Base-by-base conservation (phyloP, 2,113 vertebrate species). In the Catharus minimus region DNA sequence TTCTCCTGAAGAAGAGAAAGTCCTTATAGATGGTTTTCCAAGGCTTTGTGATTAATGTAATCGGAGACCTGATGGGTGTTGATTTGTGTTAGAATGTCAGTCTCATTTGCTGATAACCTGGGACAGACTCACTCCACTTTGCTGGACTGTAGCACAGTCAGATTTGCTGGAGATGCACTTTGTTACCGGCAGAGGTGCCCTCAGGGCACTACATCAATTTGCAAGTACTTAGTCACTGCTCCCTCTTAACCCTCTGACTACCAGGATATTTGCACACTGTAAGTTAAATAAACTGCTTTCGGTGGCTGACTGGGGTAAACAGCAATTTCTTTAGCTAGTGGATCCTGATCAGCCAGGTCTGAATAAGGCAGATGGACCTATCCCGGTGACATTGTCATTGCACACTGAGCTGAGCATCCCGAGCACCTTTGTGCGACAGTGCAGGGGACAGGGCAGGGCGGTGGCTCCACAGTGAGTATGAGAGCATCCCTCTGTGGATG, bases 191-290 rank as follows among this genome's bases (percentile, higher is more conserved):
- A 93, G 88, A 82, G 73, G 43, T 73, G 52, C 86, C 90, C 77
- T 79, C 58, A 73, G 90, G 92, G 43, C 80, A 62, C 81, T 18
- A 62, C 77, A 90, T 90, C 93, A 78, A 6, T 94, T 92, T 86
- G 52, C 73, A 79, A 95, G 46, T 84, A 88, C 81, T 93, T 84
- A 88, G 76, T 47, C 1, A 0, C 58, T 84, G 71, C 83, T 89
- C 80, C 76, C 58, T 68, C 43, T 88, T 94, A 95, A 95, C 92
- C 74, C 88, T 87, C 67, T 84, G 46, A 23, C 52, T 82, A 36
- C 86, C 58, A 41, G 46, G 15, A 3, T 27, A 20, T 75, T 67
- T 79, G 26, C 11, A 20, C 79, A 60, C 28, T 15, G 5, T 26
- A 66, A 57, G 28, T 52, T 68, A 86, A 80, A 89, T 47, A 64